Evolutionary conservation across 92 coral and sea anemone species (phyloP), one percentile per base, ranked within the genome.

Genomic region (Epizoanthus scotinus): DNA sequence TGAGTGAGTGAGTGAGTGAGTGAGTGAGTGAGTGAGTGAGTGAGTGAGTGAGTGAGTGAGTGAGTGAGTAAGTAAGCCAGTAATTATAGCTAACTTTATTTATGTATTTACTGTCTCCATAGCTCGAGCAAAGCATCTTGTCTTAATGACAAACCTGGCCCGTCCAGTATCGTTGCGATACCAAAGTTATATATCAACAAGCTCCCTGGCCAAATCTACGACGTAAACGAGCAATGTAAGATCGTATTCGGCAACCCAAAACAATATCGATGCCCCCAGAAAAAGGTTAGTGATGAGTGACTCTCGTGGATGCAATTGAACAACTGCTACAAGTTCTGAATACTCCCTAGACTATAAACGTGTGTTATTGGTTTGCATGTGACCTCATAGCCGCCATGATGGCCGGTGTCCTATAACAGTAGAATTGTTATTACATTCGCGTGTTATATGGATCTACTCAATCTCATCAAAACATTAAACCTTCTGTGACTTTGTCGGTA

Each of bases 121-220:
- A 88, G 97, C 26, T 81, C 87, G 0, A 70, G 67, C 17, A 49
- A 47, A 1, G 93, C 99, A n/a, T 85, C 82, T 2, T 95, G 99
- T 63, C 83, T 95, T 34, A 91, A 89, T 82, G 91, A 95, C 74
- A 77, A 81, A 26, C 93, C 99, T 2, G 85, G 31, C 19, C 68
- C 47, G 42, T 54, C 70, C 22, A 65, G 31, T n/a, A 78, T 78
- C 25, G 56, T 87, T 5, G 84, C 70, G 18, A 81, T 82, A 49
- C 98, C 99, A 42, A 78, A 79, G 49, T 70, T 82, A 55, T 89
- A 87, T 80, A 87, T 79, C 73, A 85, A 82, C 21, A 93, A 87
- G 29, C 88, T 91, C 6, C 99, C 99, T 3, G 99, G 99, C 18
- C 90, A 95, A 59, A 85, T 95, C 18, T 79, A 71, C 66, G 86